Evolutionary conservation across 2,888 invertebrate genomes (phyloP), one percentile per base, ranked within the genome.

Genomic region (Ceramica pisi): DNA sequence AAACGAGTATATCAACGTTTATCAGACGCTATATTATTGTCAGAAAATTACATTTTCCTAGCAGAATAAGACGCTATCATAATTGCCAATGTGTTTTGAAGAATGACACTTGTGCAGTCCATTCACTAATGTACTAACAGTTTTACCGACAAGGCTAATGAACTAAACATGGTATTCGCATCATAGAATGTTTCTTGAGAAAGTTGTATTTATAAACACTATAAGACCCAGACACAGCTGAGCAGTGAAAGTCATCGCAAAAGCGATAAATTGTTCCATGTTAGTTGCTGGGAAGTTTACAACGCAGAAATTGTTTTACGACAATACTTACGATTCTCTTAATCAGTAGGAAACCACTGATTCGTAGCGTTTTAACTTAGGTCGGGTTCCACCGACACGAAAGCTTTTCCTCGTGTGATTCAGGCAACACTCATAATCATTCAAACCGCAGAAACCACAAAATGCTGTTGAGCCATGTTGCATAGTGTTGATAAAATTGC

Each of bases 161-260:
- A 63, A 72, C 71, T 72, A 56, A 69, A 70, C 73, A 68, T 70
- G 63, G 73, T 72, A 71, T 76, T 77, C 74, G 69, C 76, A 84
- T 78, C 73, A 81, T 86, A 71, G 79, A 83, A 78, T 75, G 79
- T 71, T 71, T 81, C 75, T 84, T 77, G 86, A 75, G 84, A 84
- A 84, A 84, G 84, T 86, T 74, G 84, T 81, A 76, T 84, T 86
- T 79, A 78, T 77, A 86, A 78, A 82, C 79, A 86, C 75, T 71
- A 65, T 70, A 78, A 51, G 78, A 46, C 23, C 59, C 78, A 72
- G 83, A 67, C 80, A 72, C 79, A 83, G 73, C 71, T 81, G 78
- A 77, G 59, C 69, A 86, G 84, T 84, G 84, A 86, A 84, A 84
- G 84, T 86, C 75, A 75, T 73, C 69, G 86, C 67, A 70, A 68